phyloP scores from a whole-genome alignment of 1,140 invertebrate species.

The Paraescarpia echinospica region DNA sequence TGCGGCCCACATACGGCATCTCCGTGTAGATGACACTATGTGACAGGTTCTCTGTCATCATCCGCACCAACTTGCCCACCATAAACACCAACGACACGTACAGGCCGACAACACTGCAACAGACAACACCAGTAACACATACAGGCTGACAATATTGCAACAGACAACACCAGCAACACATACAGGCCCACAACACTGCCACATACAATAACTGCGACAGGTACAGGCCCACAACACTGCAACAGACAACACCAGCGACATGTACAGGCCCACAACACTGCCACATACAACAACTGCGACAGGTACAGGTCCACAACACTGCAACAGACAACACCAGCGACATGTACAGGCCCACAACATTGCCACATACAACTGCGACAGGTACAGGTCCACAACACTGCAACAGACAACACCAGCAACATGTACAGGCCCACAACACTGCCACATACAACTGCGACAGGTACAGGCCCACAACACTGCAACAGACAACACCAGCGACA shows the following conservation, averaged over 20 bases:
- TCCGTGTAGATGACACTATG: slow-evolving; percentile 91
- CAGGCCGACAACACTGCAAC: slow-evolving; percentile 82
- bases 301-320: too few relatives aligned
- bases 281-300: neutral
- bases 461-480: neutral
- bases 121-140: neutral
- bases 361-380: neutral
- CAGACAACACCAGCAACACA: neutral
- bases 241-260: neutral
- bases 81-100: slow-evolving; percentile 97
- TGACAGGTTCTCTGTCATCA: slow-evolving; percentile 77
- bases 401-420: neutral
- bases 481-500: neutral
- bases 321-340: too few relatives aligned
- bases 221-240: neutral
- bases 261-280: neutral
- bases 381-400: neutral
- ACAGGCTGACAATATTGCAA: neutral
- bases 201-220: neutral
- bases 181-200: neutral
- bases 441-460: neutral
- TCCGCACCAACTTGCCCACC: slow-evolving; percentile 81
- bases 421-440: neutral
- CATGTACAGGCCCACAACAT: neutral
- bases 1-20: slow-evolving; percentile 90